These are phyloP conservation scores for Craterocephalus amniculus DNA, from an alignment of 2,797 vertebrate species.

Conservation along the genomic window DNA sequence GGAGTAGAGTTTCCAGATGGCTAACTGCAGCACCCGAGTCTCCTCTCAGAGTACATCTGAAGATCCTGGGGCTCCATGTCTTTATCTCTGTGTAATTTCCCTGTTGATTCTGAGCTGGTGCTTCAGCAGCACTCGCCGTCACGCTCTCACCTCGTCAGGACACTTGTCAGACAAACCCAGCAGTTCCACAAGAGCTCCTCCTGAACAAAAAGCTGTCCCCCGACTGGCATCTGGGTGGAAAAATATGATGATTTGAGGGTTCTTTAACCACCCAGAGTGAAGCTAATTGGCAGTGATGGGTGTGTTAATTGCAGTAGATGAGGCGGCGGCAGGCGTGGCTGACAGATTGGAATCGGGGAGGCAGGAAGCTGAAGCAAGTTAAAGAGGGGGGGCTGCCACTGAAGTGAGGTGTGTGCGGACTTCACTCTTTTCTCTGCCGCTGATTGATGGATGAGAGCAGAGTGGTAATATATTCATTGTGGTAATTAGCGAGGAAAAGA, in stretches of 20 bases:
- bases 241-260: slow-evolving; percentile 65
- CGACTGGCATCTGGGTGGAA: slow-evolving; percentile 58
- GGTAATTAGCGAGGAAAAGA: slow-evolving; percentile 77
- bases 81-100: slow-evolving; percentile 27
- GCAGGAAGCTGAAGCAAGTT: slow-evolving; percentile 39
- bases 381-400: slow-evolving; percentile 9
- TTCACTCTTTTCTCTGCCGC: slow-evolving; percentile 25
- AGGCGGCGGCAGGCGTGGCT: slow-evolving; percentile 62
- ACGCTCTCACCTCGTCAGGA: slow-evolving; percentile 21
- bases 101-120: slow-evolving; percentile 36
- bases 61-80: slow-evolving; percentile 19
- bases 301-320: slow-evolving; percentile 79
- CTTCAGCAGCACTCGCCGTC: slow-evolving; percentile 25
- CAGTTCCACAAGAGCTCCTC: slow-evolving; percentile 58
- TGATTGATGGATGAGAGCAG: slow-evolving; percentile 71
- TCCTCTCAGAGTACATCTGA: not conserved
- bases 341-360: slow-evolving; percentile 49
- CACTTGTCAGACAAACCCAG: slow-evolving; percentile 44
- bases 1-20: slow-evolving; percentile 49
- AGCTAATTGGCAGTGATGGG: slow-evolving; percentile 80
- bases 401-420: slow-evolving; percentile 41
- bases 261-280: slow-evolving; percentile 75
- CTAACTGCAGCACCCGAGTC: slow-evolving; percentile 20
- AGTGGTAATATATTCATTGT: slow-evolving; percentile 74
- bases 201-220: slow-evolving; percentile 51